Evolutionary conservation across 2,797 vertebrate species (phyloP), one percentile per base, ranked within the genome.

Genomic region (Falco naumanni): DNA sequence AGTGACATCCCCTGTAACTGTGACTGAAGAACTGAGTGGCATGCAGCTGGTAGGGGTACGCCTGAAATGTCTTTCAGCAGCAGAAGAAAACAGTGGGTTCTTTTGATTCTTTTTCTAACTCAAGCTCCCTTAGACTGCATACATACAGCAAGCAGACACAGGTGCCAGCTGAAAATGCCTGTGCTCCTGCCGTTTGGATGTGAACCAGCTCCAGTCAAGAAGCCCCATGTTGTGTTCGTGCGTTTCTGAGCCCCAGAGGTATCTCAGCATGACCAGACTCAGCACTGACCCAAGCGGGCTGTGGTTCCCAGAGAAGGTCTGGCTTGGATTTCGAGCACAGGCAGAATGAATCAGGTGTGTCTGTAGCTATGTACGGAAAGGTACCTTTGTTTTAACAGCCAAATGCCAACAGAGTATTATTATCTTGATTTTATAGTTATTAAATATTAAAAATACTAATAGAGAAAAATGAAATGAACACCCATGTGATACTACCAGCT

Each of bases 171-270:
- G 76, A 72, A 86, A 95, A 86, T 28, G 65, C 77, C 84, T 75
- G 6, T 11, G 41, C 57, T 77, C 65, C 57, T 10, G 7, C 50
- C 0, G 0, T 8, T 50, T 0, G 0, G 41, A 60, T 68, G 53
- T 37, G 56, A 78, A 89, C 4, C 51, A 60, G 56, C 76, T 68
- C 56, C 63, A 90, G 72, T 33, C 79, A 74, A 64, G 72, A 90
- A 85, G 74, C 21, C 66, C 24, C 78, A 22, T 0, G 6, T 24
- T 29, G 21, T 34, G 41, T 6, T 53, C n/a, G 22, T 45, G 21
- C 47, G 18, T 53, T 95, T 86, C 45, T 75, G 59, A 81, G 81
- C 37, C n/a, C 16, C 81, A 78, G 22, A 26, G 29, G 60, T 15
- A 37, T 16, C 57, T 77, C 79, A 91, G 82, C 56, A 53, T 10